A percentile compares a stretch with the other conserved stretches of the same genome.
phyloP scores from a whole-genome alignment of 2,888 invertebrate genomes.

The Ptilodon capucinus region DNA sequence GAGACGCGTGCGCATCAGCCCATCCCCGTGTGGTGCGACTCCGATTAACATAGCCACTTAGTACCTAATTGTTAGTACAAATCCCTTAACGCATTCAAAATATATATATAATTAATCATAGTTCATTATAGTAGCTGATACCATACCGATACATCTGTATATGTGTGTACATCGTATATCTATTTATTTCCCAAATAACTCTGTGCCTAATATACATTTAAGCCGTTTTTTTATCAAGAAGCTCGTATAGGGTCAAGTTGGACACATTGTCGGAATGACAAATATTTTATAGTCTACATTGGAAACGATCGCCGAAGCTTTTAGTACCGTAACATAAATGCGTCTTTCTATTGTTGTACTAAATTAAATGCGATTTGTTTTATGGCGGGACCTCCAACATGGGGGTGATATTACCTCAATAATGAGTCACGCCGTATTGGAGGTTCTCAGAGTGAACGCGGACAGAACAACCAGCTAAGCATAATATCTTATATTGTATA shows the following conservation, averaged over 20 bases:
- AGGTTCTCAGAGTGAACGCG: slow-evolving; percentile 14
- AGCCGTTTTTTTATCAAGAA: slow-evolving; percentile 74
- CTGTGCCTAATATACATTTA: slow-evolving; percentile 81
- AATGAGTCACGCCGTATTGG: slow-evolving; percentile 4
- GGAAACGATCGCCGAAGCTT: slow-evolving; percentile 31
- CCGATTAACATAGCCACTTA: slow-evolving; percentile 68
- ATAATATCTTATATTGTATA: slow-evolving; percentile 39
- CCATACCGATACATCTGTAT: slow-evolving; percentile 69
- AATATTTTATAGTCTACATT: slow-evolving; percentile 35
- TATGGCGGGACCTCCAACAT: slow-evolving; percentile 29
- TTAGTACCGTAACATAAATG: slow-evolving; percentile 55
- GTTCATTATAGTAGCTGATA: slow-evolving; percentile 65
- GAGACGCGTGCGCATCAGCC: slow-evolving; percentile 45
- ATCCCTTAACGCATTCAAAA: slow-evolving; percentile 81
- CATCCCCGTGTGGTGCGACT: slow-evolving; percentile 43
- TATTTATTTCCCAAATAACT: slow-evolving; percentile 70
- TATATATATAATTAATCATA: slow-evolving; percentile 73
- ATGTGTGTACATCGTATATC: slow-evolving; percentile 76
- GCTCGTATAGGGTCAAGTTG: slow-evolving; percentile 71
- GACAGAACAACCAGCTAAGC: slow-evolving; percentile 46
- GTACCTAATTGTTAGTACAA: slow-evolving; percentile 79
- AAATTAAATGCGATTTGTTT: slow-evolving; percentile 23
- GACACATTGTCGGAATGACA: slow-evolving; percentile 54
- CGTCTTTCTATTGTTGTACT: slow-evolving; percentile 45
- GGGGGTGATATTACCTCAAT: slow-evolving; percentile 20